A percentile compares a stretch with the other conserved stretches of the same genome.
Evolutionary conservation across 2,113 vertebrate species (phyloP).

Genomic region (Phalacrocorax aristotelis): DNA sequence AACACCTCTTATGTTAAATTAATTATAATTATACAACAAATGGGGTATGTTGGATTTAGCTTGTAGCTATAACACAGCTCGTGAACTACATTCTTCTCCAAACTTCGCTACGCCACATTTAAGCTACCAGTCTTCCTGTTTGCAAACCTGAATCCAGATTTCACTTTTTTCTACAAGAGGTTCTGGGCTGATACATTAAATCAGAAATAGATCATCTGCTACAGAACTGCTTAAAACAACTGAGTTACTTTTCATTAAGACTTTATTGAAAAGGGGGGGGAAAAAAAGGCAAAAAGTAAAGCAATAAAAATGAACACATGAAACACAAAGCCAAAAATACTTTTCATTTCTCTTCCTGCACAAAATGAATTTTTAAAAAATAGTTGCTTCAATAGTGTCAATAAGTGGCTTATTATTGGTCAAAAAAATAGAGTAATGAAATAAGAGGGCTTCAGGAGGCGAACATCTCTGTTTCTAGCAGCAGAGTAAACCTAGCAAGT

Average conservation of each 20-base stretch:
- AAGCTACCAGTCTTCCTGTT: not conserved
- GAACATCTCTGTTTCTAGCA: not conserved
- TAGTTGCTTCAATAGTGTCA: not conserved
- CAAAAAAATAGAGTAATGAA: not conserved
- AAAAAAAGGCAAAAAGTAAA: not conserved
- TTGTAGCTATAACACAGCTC: not conserved
- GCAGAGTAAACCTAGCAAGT: not conserved
- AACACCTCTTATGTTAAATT: not conserved
- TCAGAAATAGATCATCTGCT: not conserved
- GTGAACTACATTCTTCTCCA: not conserved
- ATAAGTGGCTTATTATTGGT: not conserved
- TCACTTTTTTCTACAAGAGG: not conserved
- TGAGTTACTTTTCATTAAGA: not conserved
- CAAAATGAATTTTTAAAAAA: not conserved
- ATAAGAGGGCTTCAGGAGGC: not conserved
- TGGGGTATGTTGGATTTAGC: not conserved
- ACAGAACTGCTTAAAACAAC: not conserved
- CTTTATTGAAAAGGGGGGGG: not conserved
- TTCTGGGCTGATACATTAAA: not conserved
- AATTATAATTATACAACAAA: conserved; percentile 14
- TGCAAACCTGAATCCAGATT: not conserved
- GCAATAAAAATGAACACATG: not conserved
- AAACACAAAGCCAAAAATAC: not conserved
- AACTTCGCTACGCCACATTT: not conserved
- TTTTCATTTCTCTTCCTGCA: not conserved